Conservation (phyloP, 2,888 invertebrate genomes). For the Hemaris fuciformis region DNA sequence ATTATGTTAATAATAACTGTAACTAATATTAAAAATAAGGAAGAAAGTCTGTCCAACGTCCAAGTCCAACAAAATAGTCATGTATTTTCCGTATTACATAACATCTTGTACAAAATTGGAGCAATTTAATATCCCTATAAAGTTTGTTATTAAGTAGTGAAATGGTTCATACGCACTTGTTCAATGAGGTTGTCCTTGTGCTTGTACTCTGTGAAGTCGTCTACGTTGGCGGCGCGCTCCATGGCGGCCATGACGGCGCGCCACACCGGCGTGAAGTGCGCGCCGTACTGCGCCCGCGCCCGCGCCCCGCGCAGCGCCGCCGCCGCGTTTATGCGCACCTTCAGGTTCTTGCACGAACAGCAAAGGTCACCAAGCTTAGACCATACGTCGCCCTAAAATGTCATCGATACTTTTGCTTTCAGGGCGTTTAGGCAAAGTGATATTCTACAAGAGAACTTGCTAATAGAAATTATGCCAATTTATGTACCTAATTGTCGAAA, state of each 20-base stretch:
- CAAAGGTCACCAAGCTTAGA: slow-evolving; percentile 84
- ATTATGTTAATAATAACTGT: background rate
- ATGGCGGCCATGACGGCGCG: slow-evolving; percentile 86
- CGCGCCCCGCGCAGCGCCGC: slow-evolving; percentile 85
- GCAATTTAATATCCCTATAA: too few relatives aligned
- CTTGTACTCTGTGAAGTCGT: slow-evolving; percentile 91
- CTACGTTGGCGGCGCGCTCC: slow-evolving; percentile 88
- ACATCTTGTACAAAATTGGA: too few relatives aligned
- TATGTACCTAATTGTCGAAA: too few relatives aligned
- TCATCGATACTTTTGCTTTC: background rate
- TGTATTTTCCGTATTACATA: too few relatives aligned
- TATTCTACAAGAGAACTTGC: too few relatives aligned
- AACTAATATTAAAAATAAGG: too few relatives aligned
- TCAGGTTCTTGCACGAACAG: slow-evolving; percentile 89
- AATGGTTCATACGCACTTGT: too few relatives aligned
- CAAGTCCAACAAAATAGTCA: too few relatives aligned
- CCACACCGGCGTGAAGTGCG: slow-evolving; percentile 84
- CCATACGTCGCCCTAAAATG: slow-evolving; percentile 82
- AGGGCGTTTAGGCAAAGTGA: too few relatives aligned
- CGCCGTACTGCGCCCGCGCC: slow-evolving; percentile 83
- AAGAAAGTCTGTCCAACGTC: too few relatives aligned
- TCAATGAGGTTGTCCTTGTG: slow-evolving; percentile 93
- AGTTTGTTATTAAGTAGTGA: too few relatives aligned
- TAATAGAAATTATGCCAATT: too few relatives aligned
- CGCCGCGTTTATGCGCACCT: slow-evolving; percentile 94